Evolutionary conservation across 2,113 vertebrate species (phyloP).

Genomic region (Rattus norvegicus): GRCr8 NC_086021.1:32631001-32631500

Average conservation of each 20-base stretch:
- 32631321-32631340: neutral
- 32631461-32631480: neutral
- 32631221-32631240: neutral
- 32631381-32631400: neutral
- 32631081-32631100: neutral
- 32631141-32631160: accelerated
- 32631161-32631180: neutral
- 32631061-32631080: neutral
- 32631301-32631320: neutral
- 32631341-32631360: neutral
- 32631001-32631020: neutral
- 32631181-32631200: neutral
- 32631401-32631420: neutral
- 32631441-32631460: neutral
- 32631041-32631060: neutral
- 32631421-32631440: neutral
- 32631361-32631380: neutral
- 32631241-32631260: no score
- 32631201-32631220: neutral
- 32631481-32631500: neutral
- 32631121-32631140: neutral
- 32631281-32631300: neutral
- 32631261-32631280: neutral
- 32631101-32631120: neutral
- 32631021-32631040: neutral